Base-by-base conservation (phyloP, 2,113 vertebrate genomes). In the Rhinolophus ferrumequinum region DNA sequence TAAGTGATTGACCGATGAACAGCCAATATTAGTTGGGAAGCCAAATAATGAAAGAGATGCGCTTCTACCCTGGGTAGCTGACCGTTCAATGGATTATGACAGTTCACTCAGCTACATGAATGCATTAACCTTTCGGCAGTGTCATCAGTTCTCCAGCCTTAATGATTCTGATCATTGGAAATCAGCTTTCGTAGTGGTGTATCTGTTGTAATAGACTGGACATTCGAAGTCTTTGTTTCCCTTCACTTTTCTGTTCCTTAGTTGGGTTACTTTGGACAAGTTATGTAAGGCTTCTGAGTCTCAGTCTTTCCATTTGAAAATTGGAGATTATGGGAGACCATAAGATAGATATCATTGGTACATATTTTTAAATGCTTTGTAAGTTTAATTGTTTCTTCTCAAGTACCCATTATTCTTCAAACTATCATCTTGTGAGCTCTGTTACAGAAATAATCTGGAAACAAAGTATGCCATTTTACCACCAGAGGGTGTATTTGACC, bases 401-500 rank as follows among this genome's bases (percentile, higher is more conserved):
- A 26, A 69, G 26, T 72, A 28, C 22, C 72, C 60, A 35, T 90
- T 75, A 15, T 73, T 75, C 41, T 83, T 94, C 33, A 86, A 54
- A 88, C 52, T 81, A 21, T 58, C 69, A 47, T 92, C 64, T 93
- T 10, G 0, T 26, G 44, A 90, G 2, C 33, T 86, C 72, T 69
- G 15, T 35, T 69, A 60, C 10, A 94, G 90, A 92, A 95, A 90
- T 96, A 30, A 80, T 82, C 75, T 88, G 84, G 81, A 90, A 84
- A 93, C 80, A 80, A 95, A 93, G 90, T 97, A 86, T 80, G 19
- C 66, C 19, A 15, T 88, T 69, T 96, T 95, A 94, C 97, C 97
- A 97, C 97, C 95, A 98, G 97, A 95, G 97, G 97, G 97, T 94
- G 96, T 38, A 94, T 98, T 96, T 92, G 95, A 96, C 95, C 95